Evolutionary conservation across 1,140 invertebrate genomes (phyloP), one percentile per base, ranked within the genome.

Genomic region (Eueides isabella): DNA sequence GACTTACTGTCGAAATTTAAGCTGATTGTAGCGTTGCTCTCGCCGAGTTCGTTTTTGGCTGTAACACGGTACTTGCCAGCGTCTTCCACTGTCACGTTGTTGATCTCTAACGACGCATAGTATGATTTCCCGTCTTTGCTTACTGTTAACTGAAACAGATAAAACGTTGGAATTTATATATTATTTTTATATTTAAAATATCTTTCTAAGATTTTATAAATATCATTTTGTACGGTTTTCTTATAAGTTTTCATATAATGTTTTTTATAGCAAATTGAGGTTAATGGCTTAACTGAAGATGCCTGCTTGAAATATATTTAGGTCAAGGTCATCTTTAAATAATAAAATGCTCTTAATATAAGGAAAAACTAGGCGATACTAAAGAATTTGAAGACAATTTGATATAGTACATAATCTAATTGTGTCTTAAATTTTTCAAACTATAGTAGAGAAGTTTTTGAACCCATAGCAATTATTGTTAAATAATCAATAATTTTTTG

Each of bases 1-100:
- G 4, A 97, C 97, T 98, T 96, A 98, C 98, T 98, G 95, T 99
- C 98, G 95, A 99, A 99, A 94, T 99, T 99, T 68, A 99, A 95
- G 92, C 97, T 98, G 92, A 99, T 99, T 41, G 98, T 98, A 41
- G 98, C 98, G 92, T 98, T 98, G 87, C 97, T 98, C 94, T 99
- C 98, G 88, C 98, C 98, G 78, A 99, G 95, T 93, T 98, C 98
- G 94, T 99, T 99, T 93, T 98, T 98, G 81, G 98, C 98, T 79
- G 97, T 98, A 82, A 98, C 98, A 95, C 98, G 97, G 93, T 99
- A 99, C 95, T 99, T 99, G 83, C 98, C 98, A 94, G 98, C 98
- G 95, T 99, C 98, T 95, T 98, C 97, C 85, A 98, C 97, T 71
- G 97, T 98, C 76, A 99, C 98, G 93, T 98, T 97, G 94, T 96